Evolutionary conservation across 2,113 vertebrate genomes (phyloP), one percentile per base, ranked within the genome.

Genomic region (Pseudopipra pipra): DNA sequence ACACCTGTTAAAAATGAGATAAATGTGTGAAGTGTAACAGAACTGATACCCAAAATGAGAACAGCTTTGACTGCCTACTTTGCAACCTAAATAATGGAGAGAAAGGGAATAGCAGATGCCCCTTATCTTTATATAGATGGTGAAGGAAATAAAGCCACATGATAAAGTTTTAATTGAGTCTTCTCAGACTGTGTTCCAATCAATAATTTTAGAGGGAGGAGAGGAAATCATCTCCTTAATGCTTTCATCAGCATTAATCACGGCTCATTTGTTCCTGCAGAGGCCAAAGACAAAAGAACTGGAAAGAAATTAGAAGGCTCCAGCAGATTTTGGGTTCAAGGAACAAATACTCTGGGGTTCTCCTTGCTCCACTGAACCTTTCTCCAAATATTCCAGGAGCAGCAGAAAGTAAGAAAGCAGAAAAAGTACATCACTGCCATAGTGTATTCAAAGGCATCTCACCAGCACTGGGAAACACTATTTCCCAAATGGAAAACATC

Each of bases 191-290:
- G 31, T 0, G 8, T 81, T 92, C 65, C 49, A 85, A 22, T 81
- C 65, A 72, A 74, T 95, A 92, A 86, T 78, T 92, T 84, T 84
- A 13, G 52, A 78, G 73, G 35, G 61, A 87, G 51, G 68, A 86
- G n/a, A 89, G 43, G 72, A 95, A 93, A 95, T 90, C 9, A 47
- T 59, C 52, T 87, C 59, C 35, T 81, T 93, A 84, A 81, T 90
- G 59, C 19, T 90, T 93, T 90, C 59, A 83, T 55, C 6, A 1
- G 28, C 39, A 59, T 89, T 93, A 92, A 81, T 91, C 55, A 81
- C 59, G 90, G 41, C 33, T 90, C 35, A 71, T 78, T 55, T 86
- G 16, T 59, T 93, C 90, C 80, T 92, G 30, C 56, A 65, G 61
- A 87, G 30, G 21, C 52, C 54, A 79, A 84, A 94, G 23, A 43